These are phyloP conservation scores for Heteractis magnifica DNA, from an alignment of 92 coral and sea anemone species.

Conservation along the genomic window DNA sequence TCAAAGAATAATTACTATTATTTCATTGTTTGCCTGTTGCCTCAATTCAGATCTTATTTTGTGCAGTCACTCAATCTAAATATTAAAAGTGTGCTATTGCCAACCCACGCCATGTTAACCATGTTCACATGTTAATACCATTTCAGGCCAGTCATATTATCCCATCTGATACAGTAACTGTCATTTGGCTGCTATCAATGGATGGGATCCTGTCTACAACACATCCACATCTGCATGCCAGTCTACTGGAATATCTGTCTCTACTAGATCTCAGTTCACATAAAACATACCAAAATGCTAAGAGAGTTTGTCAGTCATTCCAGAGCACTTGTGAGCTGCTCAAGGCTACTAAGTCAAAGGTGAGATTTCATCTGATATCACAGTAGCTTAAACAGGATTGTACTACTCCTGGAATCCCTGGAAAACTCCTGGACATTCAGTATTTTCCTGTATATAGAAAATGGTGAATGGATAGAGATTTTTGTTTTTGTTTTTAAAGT, in stretches of 20 bases:
- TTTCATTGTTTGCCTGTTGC: too few species aligned
- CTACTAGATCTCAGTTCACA: constrained; percentile 61
- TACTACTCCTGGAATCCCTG: too few species aligned
- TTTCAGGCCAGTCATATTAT: constrained; percentile 55
- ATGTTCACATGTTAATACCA: neutral
- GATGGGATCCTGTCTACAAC: constrained; percentile 75
- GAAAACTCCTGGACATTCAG: too few species aligned
- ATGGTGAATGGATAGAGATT: too few species aligned
- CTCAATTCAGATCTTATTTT: too few species aligned
- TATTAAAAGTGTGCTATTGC: neutral
- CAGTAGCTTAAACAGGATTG: neutral
- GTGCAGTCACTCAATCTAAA: neutral
- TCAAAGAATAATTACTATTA: too few species aligned
- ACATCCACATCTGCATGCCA: constrained; percentile 54
- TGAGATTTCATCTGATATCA: neutral
- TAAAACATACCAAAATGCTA: constrained; percentile 35
- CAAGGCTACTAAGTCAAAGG: constrained; percentile 61
- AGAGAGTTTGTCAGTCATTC: constrained; percentile 55
- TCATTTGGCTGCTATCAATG: constrained; percentile 72
- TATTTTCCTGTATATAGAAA: too few species aligned
- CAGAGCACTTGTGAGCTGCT: constrained; percentile 59
- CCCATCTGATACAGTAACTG: constrained; percentile 75
- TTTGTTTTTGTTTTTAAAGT: too few species aligned
- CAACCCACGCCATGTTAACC: neutral
- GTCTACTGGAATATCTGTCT: constrained; percentile 58